Evolutionary conservation across 2,113 vertebrate genomes (phyloP).

Genomic region (Amphiprion percula): DNA sequence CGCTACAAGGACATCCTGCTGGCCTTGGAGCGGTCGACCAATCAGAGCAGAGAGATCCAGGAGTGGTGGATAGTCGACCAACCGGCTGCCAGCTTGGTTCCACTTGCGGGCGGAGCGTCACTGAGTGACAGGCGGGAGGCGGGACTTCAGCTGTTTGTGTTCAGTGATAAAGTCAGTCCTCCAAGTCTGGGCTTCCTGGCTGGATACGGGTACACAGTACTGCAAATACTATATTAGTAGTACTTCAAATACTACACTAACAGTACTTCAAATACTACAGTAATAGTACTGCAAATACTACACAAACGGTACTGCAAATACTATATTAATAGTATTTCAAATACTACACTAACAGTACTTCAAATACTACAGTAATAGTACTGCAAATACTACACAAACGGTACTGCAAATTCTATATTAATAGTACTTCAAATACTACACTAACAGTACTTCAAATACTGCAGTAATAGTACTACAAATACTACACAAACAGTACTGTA

Average conservation of each 20-base stretch:
- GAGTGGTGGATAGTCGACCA: conserved; percentile 95
- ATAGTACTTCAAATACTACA: too few relatives aligned
- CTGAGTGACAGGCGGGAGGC: conserved; percentile 62
- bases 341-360: not conserved
- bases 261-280: not conserved
- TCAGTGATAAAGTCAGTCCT: conserved; percentile 96
- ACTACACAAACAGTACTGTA: too few relatives aligned
- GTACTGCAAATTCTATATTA: too few relatives aligned
- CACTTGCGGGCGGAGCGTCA: conserved; percentile 8
- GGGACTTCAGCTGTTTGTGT: conserved; percentile 90
- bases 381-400: too few relatives aligned
- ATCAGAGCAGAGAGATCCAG: conserved; percentile 75
- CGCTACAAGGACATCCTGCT: conserved; percentile 88
- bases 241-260: not conserved
- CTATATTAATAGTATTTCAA: conserved; percentile 67
- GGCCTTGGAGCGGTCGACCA: conserved; percentile 85
- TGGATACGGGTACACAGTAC: conserved; percentile 89
- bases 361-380: not conserved
- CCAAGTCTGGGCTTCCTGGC: conserved; percentile 95
- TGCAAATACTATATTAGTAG: not conserved
- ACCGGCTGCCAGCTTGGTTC: conserved; percentile 60
- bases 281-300: too few relatives aligned
- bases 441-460: too few relatives aligned
- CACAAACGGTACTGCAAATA: not conserved
- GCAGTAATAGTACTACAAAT: too few relatives aligned